Evolutionary conservation across 2,888 invertebrate genomes (phyloP), one percentile per base, ranked within the genome.

Genomic region (Carpatolechia fugitivella): DNA sequence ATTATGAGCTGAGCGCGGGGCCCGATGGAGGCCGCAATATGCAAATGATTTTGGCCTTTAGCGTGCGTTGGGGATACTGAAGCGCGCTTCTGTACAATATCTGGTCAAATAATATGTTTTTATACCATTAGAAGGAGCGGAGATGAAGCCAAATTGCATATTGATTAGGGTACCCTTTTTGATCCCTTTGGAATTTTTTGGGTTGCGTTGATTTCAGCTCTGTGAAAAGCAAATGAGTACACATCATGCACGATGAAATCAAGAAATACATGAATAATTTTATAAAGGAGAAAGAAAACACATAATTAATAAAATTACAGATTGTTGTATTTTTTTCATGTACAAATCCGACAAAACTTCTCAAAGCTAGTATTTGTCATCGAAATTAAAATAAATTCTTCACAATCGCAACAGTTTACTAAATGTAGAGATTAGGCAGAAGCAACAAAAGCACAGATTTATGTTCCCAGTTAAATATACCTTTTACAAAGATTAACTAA

Each of bases 41-140:
- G 88, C 83, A 87, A 89, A 89, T 90, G 81, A 82, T 78, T 82
- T 76, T 85, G 75, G 85, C 85, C 86, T 80, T 82, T 76, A 86
- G 82, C 80, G 78, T 69, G 61, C 65, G 11, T 20, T 13, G 57
- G 58, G 65, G 60, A 61, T 59, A 57, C 56, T 60, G 57, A 66
- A 60, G 29, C n/a, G 5, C 64, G 72, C 73, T 71, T 64, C 73
- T 72, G 73, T 68, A 68, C 66, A 63, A 66, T 70, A 68, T 65
- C 64, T 67, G 62, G 61, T 60, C 62, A 62, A 66, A 68, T 68
- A 66, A 61, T 61, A 63, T 63, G 63, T 64, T 61, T 55, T 55
- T 53, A 48, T 50, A 31, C 46, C 47, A 10, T 36, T 30, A 55
- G 40, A 52, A 35, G 16, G 30, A 29, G 41, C 20, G 29, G 30